Base-by-base conservation (phyloP, 2,797 vertebrate genomes). In the Lepidocolaptes lacrymiger region DNA sequence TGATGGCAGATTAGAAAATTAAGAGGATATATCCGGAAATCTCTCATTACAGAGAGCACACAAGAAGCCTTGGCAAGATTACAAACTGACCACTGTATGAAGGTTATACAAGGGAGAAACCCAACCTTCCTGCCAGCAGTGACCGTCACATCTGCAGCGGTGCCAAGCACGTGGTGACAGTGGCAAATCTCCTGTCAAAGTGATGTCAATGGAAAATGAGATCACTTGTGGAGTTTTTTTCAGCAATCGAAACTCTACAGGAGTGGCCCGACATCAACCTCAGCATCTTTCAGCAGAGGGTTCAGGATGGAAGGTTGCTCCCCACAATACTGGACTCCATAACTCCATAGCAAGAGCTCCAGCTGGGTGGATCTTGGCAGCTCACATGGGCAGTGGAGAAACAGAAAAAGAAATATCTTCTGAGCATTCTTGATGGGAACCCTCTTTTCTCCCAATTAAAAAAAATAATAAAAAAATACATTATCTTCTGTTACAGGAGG, bases 261-360 rank as follows among this genome's bases (percentile, higher is more conserved):
- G 41, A 28, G 12, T 61, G 23, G 48, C 16, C 44, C 36, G 69
- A 41, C 51, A 52, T n/a, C 44, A 68, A 56, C 18, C 2, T 68
- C 43, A 58, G 52, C 54, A 15, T 49, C 61, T 55, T 77, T 73
- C 69, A 88, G 27, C 52, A 52, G 36, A 44, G 11, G 6, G 19
- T 16, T 91, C 43, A 32, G 67, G 37, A 20, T 5, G 6, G 39
- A 52, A 80, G 52, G n/a, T 30, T 90, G 5, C 7, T 94, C 49
- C 43, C 30, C 0, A 0, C 21, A 27, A 15, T 12, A 72, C 19
- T 6, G 7, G 34, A 41, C 19, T 9, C 49, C 10, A 13, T 0
- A 1, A 41, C 19, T 9, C 49, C 10, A 13, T 0, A 1, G 46
- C 0, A 0, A 55, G 32, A 64, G 15, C n/a, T 39, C 28, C 46